phyloP scores from a whole-genome alignment of 2,113 vertebrate species.

The Solenodon paradoxus region DNA sequence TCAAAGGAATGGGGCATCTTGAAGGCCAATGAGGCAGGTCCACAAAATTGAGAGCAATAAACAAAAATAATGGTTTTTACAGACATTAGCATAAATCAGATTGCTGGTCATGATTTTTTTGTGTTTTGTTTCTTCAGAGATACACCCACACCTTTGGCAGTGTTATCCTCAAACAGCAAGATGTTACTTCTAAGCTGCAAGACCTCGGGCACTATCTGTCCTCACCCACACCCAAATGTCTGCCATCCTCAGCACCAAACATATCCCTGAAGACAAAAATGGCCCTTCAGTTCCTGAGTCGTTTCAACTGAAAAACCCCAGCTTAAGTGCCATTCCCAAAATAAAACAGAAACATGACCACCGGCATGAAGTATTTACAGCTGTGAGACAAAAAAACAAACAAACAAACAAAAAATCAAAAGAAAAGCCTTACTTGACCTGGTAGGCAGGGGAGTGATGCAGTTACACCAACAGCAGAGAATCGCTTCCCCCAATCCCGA shows the following conservation, averaged over 20 bases:
- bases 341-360: constrained; percentile 72
- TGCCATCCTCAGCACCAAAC: constrained; percentile 67
- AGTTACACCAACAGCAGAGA: not conserved
- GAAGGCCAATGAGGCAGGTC: not conserved
- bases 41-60: not conserved
- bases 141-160: constrained; percentile 65
- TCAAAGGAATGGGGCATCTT: not conserved
- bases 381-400: constrained; percentile 31
- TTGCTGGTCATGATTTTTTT: constrained; percentile 55
- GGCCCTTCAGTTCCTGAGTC: constrained; percentile 65
- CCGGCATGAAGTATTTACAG: constrained; percentile 70
- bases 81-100: constrained; percentile 46
- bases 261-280: constrained; percentile 68
- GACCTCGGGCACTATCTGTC: constrained; percentile 66
- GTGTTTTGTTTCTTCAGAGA: constrained; percentile 60
- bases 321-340: constrained; percentile 66
- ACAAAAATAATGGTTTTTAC: constrained; percentile 37
- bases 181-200: constrained; percentile 64
- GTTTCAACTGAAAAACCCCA: constrained; percentile 55
- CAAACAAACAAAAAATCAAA: not conserved
- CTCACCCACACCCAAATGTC: constrained; percentile 73
- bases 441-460: not conserved
- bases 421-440: constrained; percentile 39
- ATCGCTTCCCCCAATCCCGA: not conserved
- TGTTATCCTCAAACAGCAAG: constrained; percentile 68